Evolutionary conservation across 2,113 vertebrate genomes (phyloP), one percentile per base, ranked within the genome.

Genomic region (Pteronura brasiliensis): DNA sequence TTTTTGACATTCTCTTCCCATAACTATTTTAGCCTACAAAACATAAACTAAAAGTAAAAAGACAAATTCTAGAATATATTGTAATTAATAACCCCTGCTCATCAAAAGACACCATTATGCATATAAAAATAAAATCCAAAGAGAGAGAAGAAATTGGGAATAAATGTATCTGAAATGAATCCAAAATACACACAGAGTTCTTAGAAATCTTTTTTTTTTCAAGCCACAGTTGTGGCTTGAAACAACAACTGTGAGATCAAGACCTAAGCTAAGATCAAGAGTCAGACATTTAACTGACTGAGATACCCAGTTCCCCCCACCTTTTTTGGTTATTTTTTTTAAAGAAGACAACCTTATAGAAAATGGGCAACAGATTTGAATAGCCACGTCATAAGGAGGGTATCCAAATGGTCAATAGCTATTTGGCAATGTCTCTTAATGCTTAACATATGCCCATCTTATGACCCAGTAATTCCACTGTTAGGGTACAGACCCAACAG

Each of bases 21-120:
- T 76, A 76, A 29, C 21, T 96, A 6, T 44, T 93, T 91, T 76
- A 96, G 69, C 49, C 59, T 96, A 96, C 85, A 49, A 95, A 95
- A 97, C 93, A 31, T 55, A 80, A 18, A 47, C 59, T 31, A 20
- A n/a, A 88, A 42, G 42, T 49, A 79, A 44, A 67, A 77, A 81
- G 83, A 86, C 39, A 81, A 88, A 79, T 57, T 25, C 36, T 55
- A 13, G 59, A 89, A 44, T 89, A 82, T 34, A 72, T 92, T 95
- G 39, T 88, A 93, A 96, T 81, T 81, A 93, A 87, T 36, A 94
- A 85, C 21, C 76, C 79, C 49, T 83, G n/a, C 61, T 93, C 63
- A 81, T 65, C 74, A 84, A 97, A 94, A 96, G 55, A 39, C 20
- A 86, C 21, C 7, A 87, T 85, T 47, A n/a, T 4, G 23, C 61